A percentile compares a stretch with the other conserved stretches of the same genome.
phyloP scores from a whole-genome alignment of 2,113 vertebrate genomes.

The Scytalopus superciliaris region DNA sequence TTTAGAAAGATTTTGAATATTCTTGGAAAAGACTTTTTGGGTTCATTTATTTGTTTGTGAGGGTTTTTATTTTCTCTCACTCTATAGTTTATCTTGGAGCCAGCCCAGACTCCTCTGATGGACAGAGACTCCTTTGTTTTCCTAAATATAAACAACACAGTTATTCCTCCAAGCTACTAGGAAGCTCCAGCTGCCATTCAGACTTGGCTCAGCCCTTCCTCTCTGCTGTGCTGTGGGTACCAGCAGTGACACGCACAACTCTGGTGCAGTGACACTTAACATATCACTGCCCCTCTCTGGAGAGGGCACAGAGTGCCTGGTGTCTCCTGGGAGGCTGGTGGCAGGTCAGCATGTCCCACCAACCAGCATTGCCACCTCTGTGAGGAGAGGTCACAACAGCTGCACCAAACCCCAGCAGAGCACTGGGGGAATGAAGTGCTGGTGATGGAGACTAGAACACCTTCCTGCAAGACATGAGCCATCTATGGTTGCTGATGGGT shows the following conservation, averaged over 20 bases:
- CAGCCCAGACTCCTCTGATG: not conserved
- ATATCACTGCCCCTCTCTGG: not conserved
- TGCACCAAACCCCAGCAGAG: not conserved
- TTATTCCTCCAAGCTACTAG: not conserved
- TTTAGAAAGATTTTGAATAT: not conserved
- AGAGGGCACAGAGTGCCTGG: not conserved
- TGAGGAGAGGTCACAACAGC: not conserved
- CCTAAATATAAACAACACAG: not conserved
- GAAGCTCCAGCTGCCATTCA: not conserved
- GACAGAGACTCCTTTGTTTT: not conserved
- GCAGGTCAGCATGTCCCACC: not conserved
- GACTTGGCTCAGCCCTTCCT: not conserved
- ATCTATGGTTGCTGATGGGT: accelerated
- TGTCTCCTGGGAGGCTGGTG: not conserved
- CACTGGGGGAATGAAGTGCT: not conserved
- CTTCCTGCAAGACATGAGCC: not conserved
- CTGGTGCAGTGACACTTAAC: not conserved
- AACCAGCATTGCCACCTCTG: not conserved
- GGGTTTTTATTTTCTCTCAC: not conserved
- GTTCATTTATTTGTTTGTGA: not conserved
- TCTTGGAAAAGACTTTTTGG: not conserved
- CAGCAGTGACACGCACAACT: not conserved
- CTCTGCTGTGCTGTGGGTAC: not conserved
- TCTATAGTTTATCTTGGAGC: not conserved
- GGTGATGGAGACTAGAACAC: not conserved